Percentiles rank a stretch among this genome's conserved stretches.
phyloP scores from a whole-genome alignment of 1,140 invertebrate genomes.

The Cyrtorhinus lividipennis region DNA sequence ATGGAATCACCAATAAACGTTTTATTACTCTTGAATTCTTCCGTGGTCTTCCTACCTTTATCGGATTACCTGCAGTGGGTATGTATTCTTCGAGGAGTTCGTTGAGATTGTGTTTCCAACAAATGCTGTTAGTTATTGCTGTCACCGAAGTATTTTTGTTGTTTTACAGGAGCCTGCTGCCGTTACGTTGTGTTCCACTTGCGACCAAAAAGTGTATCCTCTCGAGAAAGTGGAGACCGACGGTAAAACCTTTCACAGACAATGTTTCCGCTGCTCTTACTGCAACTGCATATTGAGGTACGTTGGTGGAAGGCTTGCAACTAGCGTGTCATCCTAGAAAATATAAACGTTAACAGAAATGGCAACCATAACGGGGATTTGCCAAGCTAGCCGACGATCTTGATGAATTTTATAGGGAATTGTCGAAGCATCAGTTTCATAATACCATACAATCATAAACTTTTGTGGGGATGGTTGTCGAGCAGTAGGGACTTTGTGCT shows the following conservation, averaged over 20 bases:
- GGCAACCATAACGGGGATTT: too few species aligned
- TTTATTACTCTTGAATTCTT: slow-evolving; percentile 17
- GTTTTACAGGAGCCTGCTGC: slow-evolving; percentile 32
- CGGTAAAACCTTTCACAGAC: slow-evolving; percentile 58
- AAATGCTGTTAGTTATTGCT: not conserved
- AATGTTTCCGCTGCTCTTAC: slow-evolving; percentile 64
- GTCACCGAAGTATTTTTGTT: not conserved
- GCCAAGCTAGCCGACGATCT: too few species aligned
- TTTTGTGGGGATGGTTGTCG: too few species aligned
- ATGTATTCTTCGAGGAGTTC: not conserved
- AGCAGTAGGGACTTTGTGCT: too few species aligned
- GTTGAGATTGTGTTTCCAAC: not conserved
- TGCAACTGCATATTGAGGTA: slow-evolving; percentile 63
- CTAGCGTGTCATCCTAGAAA: not conserved
- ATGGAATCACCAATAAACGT: slow-evolving; percentile 8
- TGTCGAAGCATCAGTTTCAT: too few species aligned
- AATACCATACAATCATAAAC: too few species aligned
- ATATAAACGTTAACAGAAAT: slow-evolving; percentile 11
- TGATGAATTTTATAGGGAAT: too few species aligned
- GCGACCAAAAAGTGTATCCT: slow-evolving; percentile 59
- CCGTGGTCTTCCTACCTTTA: not conserved
- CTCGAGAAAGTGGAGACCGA: slow-evolving; percentile 65
- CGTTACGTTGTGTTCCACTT: slow-evolving; percentile 42
- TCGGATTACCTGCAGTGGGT: not conserved
- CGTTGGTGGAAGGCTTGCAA: too few species aligned